Evolutionary conservation across 64 coral and sea anemone genomes (phyloP), one percentile per base, ranked within the genome.

Genomic region (Dendrophyllia cribrosa): DNA sequence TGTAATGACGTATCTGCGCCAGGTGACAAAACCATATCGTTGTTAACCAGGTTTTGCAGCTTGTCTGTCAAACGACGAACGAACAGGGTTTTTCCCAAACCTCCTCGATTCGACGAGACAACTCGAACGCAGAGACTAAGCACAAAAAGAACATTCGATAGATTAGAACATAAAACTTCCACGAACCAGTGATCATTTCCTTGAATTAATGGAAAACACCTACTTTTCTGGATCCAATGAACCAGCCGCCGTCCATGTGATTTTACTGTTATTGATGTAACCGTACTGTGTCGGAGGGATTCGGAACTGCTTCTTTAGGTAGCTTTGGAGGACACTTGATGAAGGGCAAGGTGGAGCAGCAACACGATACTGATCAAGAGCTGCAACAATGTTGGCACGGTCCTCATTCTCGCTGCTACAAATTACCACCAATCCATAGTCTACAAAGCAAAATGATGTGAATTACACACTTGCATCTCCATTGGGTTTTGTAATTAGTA

Each of bases 401-500:
- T 95, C 93, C 59, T 98, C 93, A 66, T 95, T 95, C 45, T 98
- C 96, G 2, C 46, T 95, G 67, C 93, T 98, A 67, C 96, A 98
- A 19, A 98, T 73, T 66, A 98, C 87, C 14, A 95, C 87, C 11
- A 98, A 58, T 24, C 83, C 88, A 82, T 75, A 95, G 21, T 92
- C 96, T 98, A 71, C 12, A 90, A 75, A 53, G 66, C 22, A 84
- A 94, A 3, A 76, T 52, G 5, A 56, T 6, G 3, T 56, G 12
- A 56, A 56, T 56, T 56, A 56, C 53, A 56, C 5, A 56, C 34
- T 34, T 34, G 34, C 34, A 34, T 34, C 34, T 34, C 34, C 34
- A 34, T 34, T 34, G 34, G 34, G 34, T 34, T n/a, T n/a, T n/a
- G n/a, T n/a, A n/a, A n/a, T n/a, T 34, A 34, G 34, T 34, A 34